Evolutionary conservation across 2,113 vertebrate genomes (phyloP).

Genomic region (Ceyx margarethae): DNA sequence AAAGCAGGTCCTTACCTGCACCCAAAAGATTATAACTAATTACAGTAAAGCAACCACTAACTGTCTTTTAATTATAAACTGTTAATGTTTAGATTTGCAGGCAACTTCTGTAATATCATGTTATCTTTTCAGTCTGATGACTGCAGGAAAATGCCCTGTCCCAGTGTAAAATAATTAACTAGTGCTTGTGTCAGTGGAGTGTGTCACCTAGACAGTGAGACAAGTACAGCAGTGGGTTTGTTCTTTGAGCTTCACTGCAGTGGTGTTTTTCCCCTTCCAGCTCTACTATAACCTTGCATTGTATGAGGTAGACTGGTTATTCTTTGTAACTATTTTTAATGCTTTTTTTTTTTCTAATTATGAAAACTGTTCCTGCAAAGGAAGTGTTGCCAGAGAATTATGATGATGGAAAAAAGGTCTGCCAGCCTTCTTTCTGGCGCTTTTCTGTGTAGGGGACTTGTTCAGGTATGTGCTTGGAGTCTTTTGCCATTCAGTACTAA

Average conservation of each 20-base stretch:
- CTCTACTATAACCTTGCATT: background rate
- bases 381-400: background rate
- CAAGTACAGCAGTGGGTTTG: background rate
- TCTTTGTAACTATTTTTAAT: background rate
- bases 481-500: background rate
- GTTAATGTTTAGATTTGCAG: background rate
- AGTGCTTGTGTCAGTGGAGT: background rate
- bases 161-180: background rate
- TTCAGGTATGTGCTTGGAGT: background rate
- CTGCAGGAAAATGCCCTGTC: background rate
- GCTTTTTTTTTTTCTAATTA: background rate
- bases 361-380: background rate
- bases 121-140: background rate
- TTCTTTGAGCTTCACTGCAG: background rate
- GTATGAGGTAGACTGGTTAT: background rate
- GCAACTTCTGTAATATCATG: background rate
- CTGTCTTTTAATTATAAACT: background rate
- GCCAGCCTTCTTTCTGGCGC: background rate
- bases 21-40: background rate
- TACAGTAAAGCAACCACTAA: background rate
- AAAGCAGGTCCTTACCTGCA: no score
- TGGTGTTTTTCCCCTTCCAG: background rate
- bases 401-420: background rate
- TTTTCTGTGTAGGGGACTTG: background rate
- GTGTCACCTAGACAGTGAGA: no score